These are phyloP conservation scores for Pseudomyrmex gracilis DNA, from an alignment of 1,140 invertebrate genomes.

Conservation along the genomic window DNA sequence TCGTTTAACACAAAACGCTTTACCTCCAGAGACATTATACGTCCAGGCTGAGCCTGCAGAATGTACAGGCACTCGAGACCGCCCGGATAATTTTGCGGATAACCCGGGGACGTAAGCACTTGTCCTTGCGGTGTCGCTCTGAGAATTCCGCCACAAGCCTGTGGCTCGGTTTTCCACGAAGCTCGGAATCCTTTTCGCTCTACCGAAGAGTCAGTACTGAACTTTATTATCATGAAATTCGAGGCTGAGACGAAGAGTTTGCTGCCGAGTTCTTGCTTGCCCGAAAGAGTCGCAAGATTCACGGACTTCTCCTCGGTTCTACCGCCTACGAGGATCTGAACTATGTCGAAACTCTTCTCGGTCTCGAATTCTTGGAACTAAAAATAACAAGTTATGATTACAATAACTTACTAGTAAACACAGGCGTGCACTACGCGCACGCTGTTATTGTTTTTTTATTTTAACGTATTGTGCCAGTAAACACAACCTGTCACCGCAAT, in stretches of 20 bases:
- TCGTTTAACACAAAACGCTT: neutral
- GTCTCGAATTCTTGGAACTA: conserved; percentile 99
- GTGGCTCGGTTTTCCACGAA: conserved; percentile 97
- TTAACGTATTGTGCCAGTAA: too few relatives aligned
- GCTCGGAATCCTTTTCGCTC: conserved; percentile 97
- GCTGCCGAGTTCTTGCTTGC: conserved; percentile 92
- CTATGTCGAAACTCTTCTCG: conserved; percentile 97
- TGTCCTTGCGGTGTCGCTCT: conserved; percentile 93
- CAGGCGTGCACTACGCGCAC: too few relatives aligned
- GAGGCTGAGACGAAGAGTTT: conserved; percentile 96
- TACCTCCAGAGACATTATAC: conserved; percentile 94
- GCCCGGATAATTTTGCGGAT: conserved; percentile 96
- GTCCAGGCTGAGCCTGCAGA: conserved; percentile 94
- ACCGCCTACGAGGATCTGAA: conserved; percentile 97
- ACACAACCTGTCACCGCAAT: too few relatives aligned
- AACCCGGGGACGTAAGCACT: conserved; percentile 94
- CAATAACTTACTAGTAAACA: neutral
- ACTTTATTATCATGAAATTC: conserved; percentile 99
- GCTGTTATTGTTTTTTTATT: too few relatives aligned
- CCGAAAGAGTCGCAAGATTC: conserved; percentile 95
- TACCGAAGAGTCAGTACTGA: conserved; percentile 96
- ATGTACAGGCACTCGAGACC: conserved; percentile 97
- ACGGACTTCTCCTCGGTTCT: conserved; percentile 97
- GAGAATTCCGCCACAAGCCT: conserved; percentile 94
- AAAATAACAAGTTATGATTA: neutral